Evolutionary conservation across 1,140 invertebrate genomes (phyloP).

Genomic region (Zaprionus taronus): DNA sequence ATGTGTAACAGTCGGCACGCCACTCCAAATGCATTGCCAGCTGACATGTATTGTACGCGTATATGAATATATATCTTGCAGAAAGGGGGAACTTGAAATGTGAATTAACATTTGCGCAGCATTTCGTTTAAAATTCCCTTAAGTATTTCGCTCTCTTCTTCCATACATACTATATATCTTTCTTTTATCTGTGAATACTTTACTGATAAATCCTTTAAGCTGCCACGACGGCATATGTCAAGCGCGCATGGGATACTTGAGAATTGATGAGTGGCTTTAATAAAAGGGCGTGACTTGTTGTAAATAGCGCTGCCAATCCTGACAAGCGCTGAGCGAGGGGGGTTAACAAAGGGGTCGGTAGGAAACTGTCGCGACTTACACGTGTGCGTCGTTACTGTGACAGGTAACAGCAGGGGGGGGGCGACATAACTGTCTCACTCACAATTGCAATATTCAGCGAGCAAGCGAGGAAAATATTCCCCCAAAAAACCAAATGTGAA

Average conservation of each 20-base stretch:
- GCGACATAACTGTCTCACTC: slow-evolving; percentile 28
- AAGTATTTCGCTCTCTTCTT: background rate
- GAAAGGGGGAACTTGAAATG: background rate
- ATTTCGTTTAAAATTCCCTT: background rate
- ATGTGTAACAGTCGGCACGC: slow-evolving; percentile 62
- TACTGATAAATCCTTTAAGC: slow-evolving; percentile 73
- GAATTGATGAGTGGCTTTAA: slow-evolving; percentile 79
- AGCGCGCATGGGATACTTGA: slow-evolving; percentile 56
- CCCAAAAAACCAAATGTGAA: slow-evolving; percentile 32
- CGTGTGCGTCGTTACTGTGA: slow-evolving; percentile 42
- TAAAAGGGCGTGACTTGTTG: slow-evolving; percentile 75
- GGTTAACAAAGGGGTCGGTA: background rate
- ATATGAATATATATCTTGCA: background rate
- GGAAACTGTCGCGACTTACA: slow-evolving; percentile 16
- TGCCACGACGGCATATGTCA: slow-evolving; percentile 66
- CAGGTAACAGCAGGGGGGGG: slow-evolving; percentile 43
- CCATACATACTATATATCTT: slow-evolving; percentile 17
- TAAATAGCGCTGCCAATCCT: slow-evolving; percentile 63
- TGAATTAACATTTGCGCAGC: background rate
- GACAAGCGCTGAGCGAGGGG: slow-evolving; percentile 23
- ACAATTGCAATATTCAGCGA: slow-evolving; percentile 34
- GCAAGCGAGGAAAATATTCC: slow-evolving; percentile 1
- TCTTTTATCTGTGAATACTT: slow-evolving; percentile 34
- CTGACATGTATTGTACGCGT: slow-evolving; percentile 62
- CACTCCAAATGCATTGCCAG: slow-evolving; percentile 52